These are phyloP conservation scores for Arrhopalites spinosus DNA, from an alignment of 2,888 invertebrate genomes.

Conservation along the genomic window DNA sequence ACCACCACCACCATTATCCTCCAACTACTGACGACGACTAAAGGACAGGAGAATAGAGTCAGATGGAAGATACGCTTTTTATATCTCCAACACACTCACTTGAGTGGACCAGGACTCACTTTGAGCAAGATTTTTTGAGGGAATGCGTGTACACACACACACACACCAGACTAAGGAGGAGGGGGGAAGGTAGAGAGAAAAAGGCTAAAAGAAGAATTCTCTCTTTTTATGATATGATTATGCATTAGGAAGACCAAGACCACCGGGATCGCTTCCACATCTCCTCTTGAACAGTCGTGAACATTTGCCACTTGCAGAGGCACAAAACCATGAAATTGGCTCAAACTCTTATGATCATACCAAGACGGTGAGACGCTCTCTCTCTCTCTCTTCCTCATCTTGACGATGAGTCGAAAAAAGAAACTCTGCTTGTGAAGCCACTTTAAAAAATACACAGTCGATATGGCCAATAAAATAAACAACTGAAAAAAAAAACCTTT, in stretches of 20 bases:
- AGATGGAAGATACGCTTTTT: too few species aligned
- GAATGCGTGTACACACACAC: too few species aligned
- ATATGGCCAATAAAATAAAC: constrained; percentile 24
- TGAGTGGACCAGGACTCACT: too few species aligned
- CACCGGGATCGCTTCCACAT: constrained; percentile 38
- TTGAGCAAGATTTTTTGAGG: too few species aligned
- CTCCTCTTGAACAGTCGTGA: constrained; percentile 27
- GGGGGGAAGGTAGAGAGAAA: constrained; percentile 14
- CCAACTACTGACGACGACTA: too few species aligned
- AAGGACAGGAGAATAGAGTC: too few species aligned
- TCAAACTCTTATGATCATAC: constrained; percentile 23
- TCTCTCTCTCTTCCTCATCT: neutral
- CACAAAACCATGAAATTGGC: constrained; percentile 45
- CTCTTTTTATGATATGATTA: constrained; percentile 29
- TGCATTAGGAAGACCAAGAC: constrained; percentile 33
- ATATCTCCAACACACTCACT: too few species aligned
- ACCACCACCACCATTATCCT: too few species aligned
- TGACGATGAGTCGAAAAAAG: constrained; percentile 9
- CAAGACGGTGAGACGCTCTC: neutral
- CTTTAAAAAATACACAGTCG: constrained; percentile 20
- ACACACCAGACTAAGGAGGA: too few species aligned
- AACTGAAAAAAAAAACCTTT: neutral
- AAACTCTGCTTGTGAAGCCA: constrained; percentile 5
- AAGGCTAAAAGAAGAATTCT: constrained; percentile 15
- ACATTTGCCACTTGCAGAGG: constrained; percentile 40